A percentile compares a stretch with the other conserved stretches of the same genome.
Evolutionary conservation across 1,140 invertebrate genomes (phyloP).

Genomic region (Episyrphus balteatus): DNA sequence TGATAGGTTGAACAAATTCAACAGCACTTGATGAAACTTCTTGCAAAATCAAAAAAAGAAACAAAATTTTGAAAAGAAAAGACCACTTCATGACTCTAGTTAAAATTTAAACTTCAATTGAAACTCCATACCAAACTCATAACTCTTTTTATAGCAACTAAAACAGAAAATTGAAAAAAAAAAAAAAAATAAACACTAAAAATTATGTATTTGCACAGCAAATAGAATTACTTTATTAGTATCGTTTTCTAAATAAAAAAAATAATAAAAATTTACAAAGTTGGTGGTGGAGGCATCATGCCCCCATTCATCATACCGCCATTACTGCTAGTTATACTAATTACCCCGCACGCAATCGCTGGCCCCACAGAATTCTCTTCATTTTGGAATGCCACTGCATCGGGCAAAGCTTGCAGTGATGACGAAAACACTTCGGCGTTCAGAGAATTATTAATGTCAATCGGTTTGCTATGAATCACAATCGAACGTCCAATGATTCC

Average conservation of each 20-base stretch:
- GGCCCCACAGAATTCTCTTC: constrained; percentile 31
- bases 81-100: too few species aligned
- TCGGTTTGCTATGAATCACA: constrained; percentile 33
- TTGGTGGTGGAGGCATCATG: too few species aligned
- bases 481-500: constrained; percentile 34
- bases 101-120: too few species aligned
- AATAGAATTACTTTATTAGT: too few species aligned
- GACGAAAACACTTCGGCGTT: constrained; percentile 33
- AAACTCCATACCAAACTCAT: too few species aligned
- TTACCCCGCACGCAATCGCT: constrained; percentile 27
- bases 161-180: too few species aligned
- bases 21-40: background rate
- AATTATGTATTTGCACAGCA: too few species aligned
- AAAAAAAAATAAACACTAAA: too few species aligned
- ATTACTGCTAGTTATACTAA: constrained; percentile 26
- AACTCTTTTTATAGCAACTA: too few species aligned
- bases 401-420: constrained; percentile 17
- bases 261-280: too few species aligned
- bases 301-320: too few species aligned
- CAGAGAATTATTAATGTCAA: constrained; percentile 27
- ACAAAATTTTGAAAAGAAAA: background rate
- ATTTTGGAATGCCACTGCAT: constrained; percentile 25
- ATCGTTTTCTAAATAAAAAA: too few species aligned
- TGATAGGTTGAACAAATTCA: background rate
- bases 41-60: background rate